These are phyloP conservation scores for Sturnira hondurensis DNA, from an alignment of 2,113 vertebrate genomes.

Conservation along the genomic window DNA sequence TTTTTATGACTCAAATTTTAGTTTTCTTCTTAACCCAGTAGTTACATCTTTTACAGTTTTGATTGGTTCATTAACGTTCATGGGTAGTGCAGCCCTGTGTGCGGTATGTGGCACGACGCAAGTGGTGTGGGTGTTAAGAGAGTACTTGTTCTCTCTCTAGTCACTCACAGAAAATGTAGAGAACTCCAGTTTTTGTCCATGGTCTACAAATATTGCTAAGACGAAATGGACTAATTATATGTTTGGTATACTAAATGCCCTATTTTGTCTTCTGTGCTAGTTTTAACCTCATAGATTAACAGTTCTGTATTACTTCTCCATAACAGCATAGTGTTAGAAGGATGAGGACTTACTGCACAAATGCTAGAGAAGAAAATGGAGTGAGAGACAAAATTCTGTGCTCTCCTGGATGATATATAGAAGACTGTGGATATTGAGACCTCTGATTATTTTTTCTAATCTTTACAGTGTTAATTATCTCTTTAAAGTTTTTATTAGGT, in stretches of 20 bases:
- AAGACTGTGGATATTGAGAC: background rate
- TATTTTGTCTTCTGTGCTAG: background rate
- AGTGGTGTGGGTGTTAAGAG: too few species aligned
- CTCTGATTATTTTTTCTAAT: background rate
- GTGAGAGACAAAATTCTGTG: background rate
- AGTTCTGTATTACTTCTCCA: background rate
- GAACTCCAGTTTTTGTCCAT: background rate
- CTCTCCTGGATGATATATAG: background rate
- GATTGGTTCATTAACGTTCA: background rate
- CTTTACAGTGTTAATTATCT: background rate
- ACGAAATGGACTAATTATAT: background rate
- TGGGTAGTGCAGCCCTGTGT: background rate
- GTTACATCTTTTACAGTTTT: background rate
- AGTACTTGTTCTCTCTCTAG: background rate
- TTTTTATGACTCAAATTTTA: background rate
- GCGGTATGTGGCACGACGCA: background rate
- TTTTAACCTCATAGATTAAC: background rate
- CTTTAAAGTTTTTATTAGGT: background rate
- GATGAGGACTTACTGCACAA: background rate
- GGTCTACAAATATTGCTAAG: background rate
- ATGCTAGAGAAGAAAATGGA: background rate
- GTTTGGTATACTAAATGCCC: background rate
- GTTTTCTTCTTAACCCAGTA: background rate
- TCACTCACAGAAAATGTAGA: background rate
- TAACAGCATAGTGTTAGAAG: background rate